Percentiles rank a stretch among this genome's conserved stretches.
Conservation (phyloP, 1,140 invertebrate genomes). For the Aricia agestis region DNA sequence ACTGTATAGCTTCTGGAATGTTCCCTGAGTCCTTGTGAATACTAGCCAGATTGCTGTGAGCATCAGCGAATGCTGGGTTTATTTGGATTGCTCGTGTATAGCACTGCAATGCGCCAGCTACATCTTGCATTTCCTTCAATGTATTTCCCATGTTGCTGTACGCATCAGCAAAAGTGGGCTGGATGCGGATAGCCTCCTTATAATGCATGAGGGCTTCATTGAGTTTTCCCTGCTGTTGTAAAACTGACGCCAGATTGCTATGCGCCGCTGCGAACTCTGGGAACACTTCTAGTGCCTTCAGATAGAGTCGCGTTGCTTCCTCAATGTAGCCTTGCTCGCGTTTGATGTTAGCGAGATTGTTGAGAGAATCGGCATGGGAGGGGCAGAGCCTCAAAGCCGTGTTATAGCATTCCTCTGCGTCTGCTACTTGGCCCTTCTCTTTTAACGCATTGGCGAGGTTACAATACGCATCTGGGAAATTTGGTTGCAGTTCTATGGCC, state of each 20-base stretch:
- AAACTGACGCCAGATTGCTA: slow-evolving; percentile 97
- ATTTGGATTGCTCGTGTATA: slow-evolving; percentile 99
- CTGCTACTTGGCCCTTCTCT: slow-evolving; percentile 95
- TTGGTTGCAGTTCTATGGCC: slow-evolving; percentile 98
- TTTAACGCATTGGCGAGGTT: slow-evolving; percentile 99
- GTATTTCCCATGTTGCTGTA: slow-evolving; percentile 99
- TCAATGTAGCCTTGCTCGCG: slow-evolving; percentile 95
- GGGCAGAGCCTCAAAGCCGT: slow-evolving; percentile 95
- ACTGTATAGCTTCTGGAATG: slow-evolving; percentile 98
- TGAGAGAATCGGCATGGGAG: slow-evolving; percentile 98
- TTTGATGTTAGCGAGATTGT: slow-evolving; percentile 97
- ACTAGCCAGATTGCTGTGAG: slow-evolving; percentile 98
- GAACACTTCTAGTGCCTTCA: slow-evolving; percentile 95
- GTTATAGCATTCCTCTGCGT: slow-evolving; percentile 99
- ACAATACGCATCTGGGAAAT: slow-evolving; percentile 99
- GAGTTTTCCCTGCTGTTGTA: slow-evolving; percentile 98
- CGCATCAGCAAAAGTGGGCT: slow-evolving; percentile 96
- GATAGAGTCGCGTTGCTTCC: slow-evolving; percentile 95
- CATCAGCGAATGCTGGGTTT: slow-evolving; percentile 98
- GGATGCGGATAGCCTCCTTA: slow-evolving; percentile 97
- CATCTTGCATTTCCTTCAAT: slow-evolving; percentile 99
- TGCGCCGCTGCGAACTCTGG: slow-evolving; percentile 99
- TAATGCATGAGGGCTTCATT: slow-evolving; percentile 99
- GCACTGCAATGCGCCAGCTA: slow-evolving; percentile 96
- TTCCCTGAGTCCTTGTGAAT: slow-evolving; percentile 99